Conservation (phyloP, 1,140 invertebrate species). For the Cyphomyrmex costatus region DNA sequence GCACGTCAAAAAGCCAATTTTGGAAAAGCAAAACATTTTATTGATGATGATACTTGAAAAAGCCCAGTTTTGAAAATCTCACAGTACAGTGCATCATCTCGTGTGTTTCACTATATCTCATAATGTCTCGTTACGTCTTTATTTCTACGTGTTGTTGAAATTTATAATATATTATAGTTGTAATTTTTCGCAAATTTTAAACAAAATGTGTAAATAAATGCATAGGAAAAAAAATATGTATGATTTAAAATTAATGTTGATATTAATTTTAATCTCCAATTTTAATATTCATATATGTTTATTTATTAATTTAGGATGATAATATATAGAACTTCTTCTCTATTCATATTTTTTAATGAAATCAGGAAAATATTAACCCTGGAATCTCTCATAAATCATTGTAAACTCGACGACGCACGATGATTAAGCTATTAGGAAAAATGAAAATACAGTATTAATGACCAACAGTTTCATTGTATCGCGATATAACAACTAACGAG, state of each 20-base stretch:
- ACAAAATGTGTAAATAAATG: background rate
- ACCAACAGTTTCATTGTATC: background rate
- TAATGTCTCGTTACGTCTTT: background rate
- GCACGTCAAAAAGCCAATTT: conserved; percentile 38
- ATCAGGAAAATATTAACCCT: background rate
- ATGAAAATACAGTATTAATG: background rate
- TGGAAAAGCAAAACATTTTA: conserved; percentile 2
- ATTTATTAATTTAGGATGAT: background rate
- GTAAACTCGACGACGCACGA: too few species aligned
- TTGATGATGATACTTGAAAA: conserved; percentile 14
- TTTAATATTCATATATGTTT: too few species aligned
- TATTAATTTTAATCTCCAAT: background rate
- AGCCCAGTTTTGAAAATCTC: conserved; percentile 20
- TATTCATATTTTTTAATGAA: background rate
- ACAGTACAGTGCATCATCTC: background rate
- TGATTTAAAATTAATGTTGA: background rate
- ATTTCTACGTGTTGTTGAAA: background rate
- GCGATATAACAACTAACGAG: background rate
- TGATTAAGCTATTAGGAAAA: background rate
- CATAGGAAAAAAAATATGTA: background rate
- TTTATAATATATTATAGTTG: background rate
- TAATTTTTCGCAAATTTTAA: background rate
- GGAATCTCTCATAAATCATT: too few species aligned
- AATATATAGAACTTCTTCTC: background rate
- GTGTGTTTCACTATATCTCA: conserved; percentile 1